A percentile compares a stretch with the other conserved stretches of the same genome.
These are phyloP conservation scores for Gracilinanus agilis DNA, from an alignment of 2,113 vertebrate genomes.

Conservation along the genomic window DNA sequence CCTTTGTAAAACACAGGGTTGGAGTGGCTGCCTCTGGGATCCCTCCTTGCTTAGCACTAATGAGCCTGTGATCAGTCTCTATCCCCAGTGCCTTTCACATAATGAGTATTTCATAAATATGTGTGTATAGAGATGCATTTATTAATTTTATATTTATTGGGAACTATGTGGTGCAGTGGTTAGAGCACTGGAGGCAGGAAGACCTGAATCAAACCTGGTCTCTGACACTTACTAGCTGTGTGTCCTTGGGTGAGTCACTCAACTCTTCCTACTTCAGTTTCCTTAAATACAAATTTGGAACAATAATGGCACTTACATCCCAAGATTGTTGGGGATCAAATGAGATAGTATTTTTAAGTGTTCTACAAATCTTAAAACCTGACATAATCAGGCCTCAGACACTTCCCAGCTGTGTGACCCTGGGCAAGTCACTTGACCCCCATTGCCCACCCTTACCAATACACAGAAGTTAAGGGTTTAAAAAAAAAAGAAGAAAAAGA, in stretches of 20 bases:
- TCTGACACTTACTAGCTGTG: not conserved
- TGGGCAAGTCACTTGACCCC: too few relatives aligned
- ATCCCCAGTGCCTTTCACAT: too few relatives aligned
- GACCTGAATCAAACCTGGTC: not conserved
- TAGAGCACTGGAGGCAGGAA: not conserved
- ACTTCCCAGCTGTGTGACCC: too few relatives aligned
- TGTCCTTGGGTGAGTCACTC: not conserved
- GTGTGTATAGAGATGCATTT: too few relatives aligned
- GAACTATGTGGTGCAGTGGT: not conserved
- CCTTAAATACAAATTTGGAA: not conserved
- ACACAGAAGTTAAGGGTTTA: too few relatives aligned
- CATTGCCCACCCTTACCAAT: too few relatives aligned
- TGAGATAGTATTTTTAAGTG: not conserved
- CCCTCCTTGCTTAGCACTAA: not conserved
- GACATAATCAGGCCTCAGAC: too few relatives aligned
- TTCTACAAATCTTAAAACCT: too few relatives aligned
- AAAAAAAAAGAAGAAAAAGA: too few relatives aligned
- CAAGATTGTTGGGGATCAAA: not conserved
- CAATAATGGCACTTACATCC: not conserved
- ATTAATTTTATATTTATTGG: too few relatives aligned
- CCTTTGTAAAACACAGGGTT: too few relatives aligned
- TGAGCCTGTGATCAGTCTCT: too few relatives aligned
- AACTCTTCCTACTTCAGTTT: not conserved
- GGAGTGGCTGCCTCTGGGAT: not conserved
- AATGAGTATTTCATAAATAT: not conserved